Evolutionary conservation across 2,797 vertebrate genomes (phyloP).

Genomic region (Coilia nasus): DNA sequence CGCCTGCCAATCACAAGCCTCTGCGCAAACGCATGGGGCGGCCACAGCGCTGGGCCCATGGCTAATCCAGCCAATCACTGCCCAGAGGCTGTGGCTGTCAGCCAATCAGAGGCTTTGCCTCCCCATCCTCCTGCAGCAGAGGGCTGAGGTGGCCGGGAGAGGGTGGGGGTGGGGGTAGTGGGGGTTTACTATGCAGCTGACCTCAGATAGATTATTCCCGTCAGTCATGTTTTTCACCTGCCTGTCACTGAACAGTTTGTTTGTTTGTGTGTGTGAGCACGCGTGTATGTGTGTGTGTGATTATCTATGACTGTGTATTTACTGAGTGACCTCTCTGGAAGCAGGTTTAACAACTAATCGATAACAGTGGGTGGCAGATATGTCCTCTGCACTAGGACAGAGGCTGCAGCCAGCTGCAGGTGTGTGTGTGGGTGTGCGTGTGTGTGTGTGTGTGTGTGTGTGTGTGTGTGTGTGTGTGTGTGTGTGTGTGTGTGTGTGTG

Average conservation of each 20-base stretch:
- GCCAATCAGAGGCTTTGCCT: neutral
- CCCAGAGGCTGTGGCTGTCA: neutral
- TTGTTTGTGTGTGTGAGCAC: neutral
- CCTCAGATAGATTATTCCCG: neutral
- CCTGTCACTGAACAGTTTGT: slow-evolving; percentile 9
- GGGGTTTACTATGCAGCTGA: neutral
- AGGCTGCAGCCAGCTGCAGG: neutral
- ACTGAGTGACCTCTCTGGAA: slow-evolving; percentile 2
- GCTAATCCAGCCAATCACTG: neutral
- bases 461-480: neutral
- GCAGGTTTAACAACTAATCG: neutral
- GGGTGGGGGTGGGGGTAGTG: neutral
- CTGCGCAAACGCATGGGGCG: neutral
- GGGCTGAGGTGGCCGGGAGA: neutral
- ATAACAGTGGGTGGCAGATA: slow-evolving; percentile 3
- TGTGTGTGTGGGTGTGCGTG: neutral
- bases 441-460: neutral
- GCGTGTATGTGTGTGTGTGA: neutral
- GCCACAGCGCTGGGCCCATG: neutral
- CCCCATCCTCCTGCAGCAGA: neutral
- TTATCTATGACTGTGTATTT: neutral
- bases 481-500: neutral
- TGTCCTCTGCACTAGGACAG: neutral
- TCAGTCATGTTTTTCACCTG: slow-evolving; percentile 9
- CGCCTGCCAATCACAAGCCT: neutral